Evolutionary conservation across 2,113 vertebrate genomes (phyloP), one percentile per base, ranked within the genome.

Genomic region (Phocoena sinus): DNA sequence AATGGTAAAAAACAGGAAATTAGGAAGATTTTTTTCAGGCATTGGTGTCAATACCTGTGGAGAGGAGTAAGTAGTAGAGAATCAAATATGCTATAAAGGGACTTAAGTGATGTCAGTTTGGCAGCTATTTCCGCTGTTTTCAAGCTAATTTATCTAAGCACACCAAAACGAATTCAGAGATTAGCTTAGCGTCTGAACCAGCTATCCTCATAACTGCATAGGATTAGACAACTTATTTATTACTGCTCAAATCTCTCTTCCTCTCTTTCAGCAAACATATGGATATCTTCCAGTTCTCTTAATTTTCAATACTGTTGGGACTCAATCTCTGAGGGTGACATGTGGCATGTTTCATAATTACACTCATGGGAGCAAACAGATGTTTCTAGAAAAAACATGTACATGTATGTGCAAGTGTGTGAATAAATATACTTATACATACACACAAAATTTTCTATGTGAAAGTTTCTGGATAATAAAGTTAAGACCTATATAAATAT

Each of bases 241-340:
- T 97, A 97, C 58, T 97, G 36, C 41, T 91, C 21, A 97, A 95
- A 76, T 89, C 10, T 94, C 31, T 89, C 47, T 96, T 68, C 70
- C 23, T 96, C 89, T 97, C 63, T 96, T 96, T 94, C 60, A 68
- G 63, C 25, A 98, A 95, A 97, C 93, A 97, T 98, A 98, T 97
- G 98, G 96, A 50, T 73, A 68, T 95, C 91, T 98, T 98, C 81
- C 85, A 96, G 68, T 97, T 98, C 95, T 98, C 96, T 98, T 98
- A 98, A 98, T 98, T 98, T 98, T 95, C 77, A 97, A 53, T 94
- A 80, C 95, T 97, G 31, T 95, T 98, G 98, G 94, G 97, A 98
- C 91, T 97, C 36, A 98, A 85, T 97, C 96, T 98, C 84, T 97
- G 97, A 98, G 98, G 88, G 89, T 98, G 96, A 98, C 97, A 98